Evolutionary conservation across 2,113 vertebrate species (phyloP).

Genomic region (Ammodytes dubius): DNA sequence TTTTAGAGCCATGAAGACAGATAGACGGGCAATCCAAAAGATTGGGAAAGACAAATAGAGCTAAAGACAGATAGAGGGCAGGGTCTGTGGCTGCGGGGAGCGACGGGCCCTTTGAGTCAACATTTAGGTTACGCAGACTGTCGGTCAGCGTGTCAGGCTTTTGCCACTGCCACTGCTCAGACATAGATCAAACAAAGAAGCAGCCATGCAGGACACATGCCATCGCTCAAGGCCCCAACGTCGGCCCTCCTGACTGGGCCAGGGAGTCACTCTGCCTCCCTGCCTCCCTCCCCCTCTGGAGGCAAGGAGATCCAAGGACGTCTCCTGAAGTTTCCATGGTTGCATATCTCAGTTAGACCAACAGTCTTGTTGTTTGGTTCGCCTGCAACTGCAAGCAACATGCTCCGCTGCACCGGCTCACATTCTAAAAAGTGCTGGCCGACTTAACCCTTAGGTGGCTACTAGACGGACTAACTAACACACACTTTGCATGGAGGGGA

Average conservation of each 20-base stretch:
- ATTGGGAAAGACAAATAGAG: conserved; percentile 40
- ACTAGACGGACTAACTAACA: not conserved
- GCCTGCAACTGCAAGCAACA: conserved; percentile 46
- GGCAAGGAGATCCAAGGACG: conserved; percentile 64
- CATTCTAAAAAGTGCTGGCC: conserved; percentile 59
- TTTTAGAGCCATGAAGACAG: not conserved
- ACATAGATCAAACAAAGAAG: conserved; percentile 63
- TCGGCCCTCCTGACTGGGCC: conserved; percentile 37
- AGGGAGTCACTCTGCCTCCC: conserved; percentile 30
- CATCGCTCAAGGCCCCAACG: conserved; percentile 57
- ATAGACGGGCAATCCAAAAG: conserved; percentile 5
- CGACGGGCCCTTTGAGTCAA: conserved; percentile 61
- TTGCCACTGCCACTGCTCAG: conserved; percentile 48
- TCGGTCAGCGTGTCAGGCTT: conserved; percentile 49
- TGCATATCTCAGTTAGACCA: conserved; percentile 57
- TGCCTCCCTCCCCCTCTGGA: not conserved
- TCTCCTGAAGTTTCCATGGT: conserved; percentile 60
- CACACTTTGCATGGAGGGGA: conserved; percentile 14
- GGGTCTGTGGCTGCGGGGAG: conserved; percentile 56
- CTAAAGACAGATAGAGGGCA: conserved; percentile 47
- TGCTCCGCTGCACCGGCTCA: conserved; percentile 59
- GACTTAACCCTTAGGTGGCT: conserved; percentile 55
- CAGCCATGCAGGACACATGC: conserved; percentile 63
- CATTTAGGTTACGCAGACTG: conserved; percentile 78
- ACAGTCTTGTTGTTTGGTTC: conserved; percentile 67